A percentile compares a stretch with the other conserved stretches of the same genome.
These are phyloP conservation scores for Lerema accius DNA, from an alignment of 1,140 invertebrate genomes.

Conservation along the genomic window DNA sequence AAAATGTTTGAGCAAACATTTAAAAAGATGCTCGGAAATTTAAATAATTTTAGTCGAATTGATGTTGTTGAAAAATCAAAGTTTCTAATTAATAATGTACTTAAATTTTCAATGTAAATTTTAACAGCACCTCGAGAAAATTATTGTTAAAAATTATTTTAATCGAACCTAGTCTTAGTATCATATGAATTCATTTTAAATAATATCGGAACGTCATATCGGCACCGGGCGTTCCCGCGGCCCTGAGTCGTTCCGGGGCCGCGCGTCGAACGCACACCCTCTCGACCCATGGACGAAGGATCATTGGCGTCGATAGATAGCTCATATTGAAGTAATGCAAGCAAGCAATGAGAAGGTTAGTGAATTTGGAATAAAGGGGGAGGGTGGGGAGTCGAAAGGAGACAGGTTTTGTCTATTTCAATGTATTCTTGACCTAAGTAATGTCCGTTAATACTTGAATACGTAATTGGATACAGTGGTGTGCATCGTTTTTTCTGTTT, in stretches of 20 bases:
- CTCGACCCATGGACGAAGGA: conserved; percentile 48
- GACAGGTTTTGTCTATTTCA: conserved; percentile 62
- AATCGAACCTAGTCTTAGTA: conserved; percentile 80
- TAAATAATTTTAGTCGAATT: conserved; percentile 78
- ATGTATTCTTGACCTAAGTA: conserved; percentile 62
- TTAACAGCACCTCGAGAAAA: conserved; percentile 73
- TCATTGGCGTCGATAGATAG: conserved; percentile 65
- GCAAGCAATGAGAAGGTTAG: conserved; percentile 79
- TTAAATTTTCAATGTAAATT: conserved; percentile 82
- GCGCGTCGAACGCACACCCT: conserved; percentile 72
- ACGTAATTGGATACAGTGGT: conserved; percentile 54
- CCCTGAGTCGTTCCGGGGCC: conserved; percentile 36
- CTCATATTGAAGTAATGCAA: conserved; percentile 65
- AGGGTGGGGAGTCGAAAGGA: conserved; percentile 49
- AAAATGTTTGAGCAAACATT: conserved; percentile 80
- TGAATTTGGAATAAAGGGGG: conserved; percentile 71
- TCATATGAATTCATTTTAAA: conserved; percentile 72
- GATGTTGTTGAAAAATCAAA: conserved; percentile 81
- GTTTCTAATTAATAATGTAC: conserved; percentile 81
- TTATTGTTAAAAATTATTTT: conserved; percentile 78
- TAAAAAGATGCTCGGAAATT: conserved; percentile 77
- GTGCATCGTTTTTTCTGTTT: conserved; percentile 39
- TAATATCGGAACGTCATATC: conserved; percentile 53
- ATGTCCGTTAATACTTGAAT: conserved; percentile 62
- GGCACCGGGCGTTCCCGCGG: conserved; percentile 41